Evolutionary conservation across 2,113 vertebrate species (phyloP).

Genomic region (Otocyon megalotis): DNA sequence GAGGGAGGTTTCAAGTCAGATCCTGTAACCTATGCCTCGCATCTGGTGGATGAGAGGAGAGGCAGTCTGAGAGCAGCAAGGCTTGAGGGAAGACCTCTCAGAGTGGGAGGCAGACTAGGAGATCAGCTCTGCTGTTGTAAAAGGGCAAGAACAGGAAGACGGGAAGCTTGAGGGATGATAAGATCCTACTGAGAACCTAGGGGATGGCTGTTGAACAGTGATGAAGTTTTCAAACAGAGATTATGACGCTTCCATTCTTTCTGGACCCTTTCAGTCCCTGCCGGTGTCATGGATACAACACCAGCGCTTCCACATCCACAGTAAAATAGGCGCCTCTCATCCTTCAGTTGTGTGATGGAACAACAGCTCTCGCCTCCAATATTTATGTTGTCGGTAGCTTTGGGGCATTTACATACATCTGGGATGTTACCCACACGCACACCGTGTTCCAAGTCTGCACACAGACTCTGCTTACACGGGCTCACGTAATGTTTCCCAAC

Average conservation of each 20-base stretch:
- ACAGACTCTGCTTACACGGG: background rate
- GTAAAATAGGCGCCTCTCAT: background rate
- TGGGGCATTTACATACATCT: no score
- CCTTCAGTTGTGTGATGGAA: background rate
- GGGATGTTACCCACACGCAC: background rate
- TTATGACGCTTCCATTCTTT: background rate
- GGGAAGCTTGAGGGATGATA: background rate
- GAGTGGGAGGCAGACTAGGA: background rate
- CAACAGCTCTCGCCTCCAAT: background rate
- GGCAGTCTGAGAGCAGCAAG: background rate
- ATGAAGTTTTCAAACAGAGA: no score
- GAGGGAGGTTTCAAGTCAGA: background rate
- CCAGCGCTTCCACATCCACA: background rate
- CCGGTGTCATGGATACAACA: no score
- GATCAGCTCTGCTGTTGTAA: no score
- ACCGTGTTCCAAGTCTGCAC: background rate
- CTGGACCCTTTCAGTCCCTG: background rate
- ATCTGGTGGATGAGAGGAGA: background rate
- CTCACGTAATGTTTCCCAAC: accelerated
- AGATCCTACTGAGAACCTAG: background rate
- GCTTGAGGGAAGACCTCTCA: background rate
- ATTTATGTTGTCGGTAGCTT: background rate
- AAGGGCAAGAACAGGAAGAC: background rate
- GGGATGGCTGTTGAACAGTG: background rate
- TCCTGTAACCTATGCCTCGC: accelerated